phyloP scores from a whole-genome alignment of 2,797 vertebrate genomes.

The Labeo calbasu region DNA sequence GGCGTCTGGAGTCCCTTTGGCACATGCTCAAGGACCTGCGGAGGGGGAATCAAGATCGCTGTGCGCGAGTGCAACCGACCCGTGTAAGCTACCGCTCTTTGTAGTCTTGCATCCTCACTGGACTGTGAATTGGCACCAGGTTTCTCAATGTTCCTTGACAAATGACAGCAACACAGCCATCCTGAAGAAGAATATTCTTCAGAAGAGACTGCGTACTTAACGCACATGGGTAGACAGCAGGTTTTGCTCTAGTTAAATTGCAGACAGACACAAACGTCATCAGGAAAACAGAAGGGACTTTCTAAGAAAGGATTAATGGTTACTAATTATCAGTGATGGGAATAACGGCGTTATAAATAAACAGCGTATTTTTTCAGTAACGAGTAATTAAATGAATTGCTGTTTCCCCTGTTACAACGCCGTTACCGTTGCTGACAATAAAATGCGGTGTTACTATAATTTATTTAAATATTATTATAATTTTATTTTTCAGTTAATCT shows the following conservation, averaged over 20 bases:
- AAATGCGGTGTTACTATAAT: no score
- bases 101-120: slow-evolving; percentile 67
- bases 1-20: slow-evolving; percentile 97
- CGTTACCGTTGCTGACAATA: no score
- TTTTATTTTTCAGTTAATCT: no score
- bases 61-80: slow-evolving; percentile 95
- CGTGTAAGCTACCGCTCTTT: slow-evolving; percentile 83
- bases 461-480: no score
- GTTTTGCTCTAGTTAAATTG: slow-evolving; percentile 4
- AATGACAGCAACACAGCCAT: slow-evolving; percentile 26
- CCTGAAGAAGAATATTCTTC: neutral
- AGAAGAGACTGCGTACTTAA: slow-evolving; percentile 5
- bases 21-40: slow-evolving; percentile 92
- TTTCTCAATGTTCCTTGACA: slow-evolving; percentile 70
- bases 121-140: slow-evolving; percentile 66
- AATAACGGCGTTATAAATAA: no score
- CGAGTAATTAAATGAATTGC: no score
- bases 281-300: neutral
- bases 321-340: neutral
- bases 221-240: neutral
- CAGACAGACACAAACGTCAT: neutral
- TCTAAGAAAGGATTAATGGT: neutral
- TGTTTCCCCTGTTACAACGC: no score
- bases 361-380: no score
- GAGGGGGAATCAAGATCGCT: slow-evolving; percentile 93